A percentile compares a stretch with the other conserved stretches of the same genome.
Conservation (phyloP, 2,888 invertebrate genomes). For the Ametastegia equiseti region DNA sequence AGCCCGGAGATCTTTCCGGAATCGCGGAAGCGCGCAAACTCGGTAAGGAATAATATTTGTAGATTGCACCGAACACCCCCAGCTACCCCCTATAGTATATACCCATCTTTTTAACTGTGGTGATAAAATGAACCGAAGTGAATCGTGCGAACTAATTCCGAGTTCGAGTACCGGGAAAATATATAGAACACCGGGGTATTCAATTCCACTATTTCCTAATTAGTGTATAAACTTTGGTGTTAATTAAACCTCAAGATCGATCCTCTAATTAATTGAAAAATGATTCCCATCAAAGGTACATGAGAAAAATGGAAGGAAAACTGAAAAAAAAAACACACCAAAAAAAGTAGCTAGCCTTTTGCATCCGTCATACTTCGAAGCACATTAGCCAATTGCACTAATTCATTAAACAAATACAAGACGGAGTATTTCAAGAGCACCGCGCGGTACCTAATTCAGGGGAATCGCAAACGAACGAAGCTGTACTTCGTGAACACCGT, state of each 20-base stretch:
- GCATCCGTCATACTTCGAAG: no score
- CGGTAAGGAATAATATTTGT: conserved; percentile 45
- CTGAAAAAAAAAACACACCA: background rate
- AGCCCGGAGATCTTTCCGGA: conserved; percentile 10
- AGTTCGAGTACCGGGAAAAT: conserved; percentile 37
- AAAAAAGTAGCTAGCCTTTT: background rate
- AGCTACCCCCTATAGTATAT: no score
- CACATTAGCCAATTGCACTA: background rate
- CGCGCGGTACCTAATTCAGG: background rate
- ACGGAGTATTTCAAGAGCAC: background rate
- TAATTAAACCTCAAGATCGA: conserved; percentile 30
- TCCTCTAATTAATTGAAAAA: conserved; percentile 34
- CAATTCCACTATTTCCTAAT: conserved; percentile 42
- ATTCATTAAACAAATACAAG: background rate
- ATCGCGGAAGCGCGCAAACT: background rate
- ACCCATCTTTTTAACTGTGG: conserved; percentile 34
- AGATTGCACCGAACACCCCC: conserved; percentile 36
- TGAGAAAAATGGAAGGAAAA: background rate
- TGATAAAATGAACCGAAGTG: conserved; percentile 29
- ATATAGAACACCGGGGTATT: conserved; percentile 12
- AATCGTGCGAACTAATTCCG: conserved; percentile 40
- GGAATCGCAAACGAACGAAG: conserved; percentile 8
- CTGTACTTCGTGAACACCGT: conserved; percentile 8
- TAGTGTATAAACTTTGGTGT: conserved; percentile 28
- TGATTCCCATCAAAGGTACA: background rate